Evolutionary conservation across 2,888 invertebrate genomes (phyloP), one percentile per base, ranked within the genome.

Genomic region (Anarsia innoxiella): DNA sequence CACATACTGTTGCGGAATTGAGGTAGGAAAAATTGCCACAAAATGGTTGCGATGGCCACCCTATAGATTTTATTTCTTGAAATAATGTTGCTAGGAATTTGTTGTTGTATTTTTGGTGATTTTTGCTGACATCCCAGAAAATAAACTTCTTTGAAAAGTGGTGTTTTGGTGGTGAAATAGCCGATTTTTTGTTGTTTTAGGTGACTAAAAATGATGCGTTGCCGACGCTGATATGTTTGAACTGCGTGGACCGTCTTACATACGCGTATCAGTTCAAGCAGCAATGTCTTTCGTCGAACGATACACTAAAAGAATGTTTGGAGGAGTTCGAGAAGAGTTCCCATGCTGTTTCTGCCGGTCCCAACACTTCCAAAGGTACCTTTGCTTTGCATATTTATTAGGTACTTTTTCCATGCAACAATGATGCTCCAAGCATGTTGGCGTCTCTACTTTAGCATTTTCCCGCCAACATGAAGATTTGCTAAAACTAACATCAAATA

Each of bases 31-130:
- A 76, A 77, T 76, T 71, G 67, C 67, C 71, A 72, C 79, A 79
- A 83, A 84, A 85, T 83, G 82, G 79, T 82, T 79, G 80, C 83
- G 75, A 77, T 85, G 85, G 86, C 85, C 84, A 85, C 86, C 84
- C 85, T 69, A 73, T 71, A 58, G n/a, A n/a, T n/a, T n/a, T n/a
- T 78, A 80, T 78, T 77, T 64, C 67, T 56, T 66, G 64, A 67
- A 71, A 67, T 76, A 83, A 83, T 84, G 83, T 84, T 85, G 85
- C 85, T 84, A 79, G 82, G 71, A 63, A 66, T 66, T 58, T 71
- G 61, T 65, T 75, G 70, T 56, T 66, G 56, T 56, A 48, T 53
- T 65, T 64, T 66, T 68, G 51, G 40, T 53, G 63, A 68, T 72
- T 79, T 76, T 79, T 72, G 60, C 69, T 82, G 82, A 75, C 80